Evolutionary conservation across 2,113 vertebrate species (phyloP).

Genomic region (Nyctibius bracteatus): DNA sequence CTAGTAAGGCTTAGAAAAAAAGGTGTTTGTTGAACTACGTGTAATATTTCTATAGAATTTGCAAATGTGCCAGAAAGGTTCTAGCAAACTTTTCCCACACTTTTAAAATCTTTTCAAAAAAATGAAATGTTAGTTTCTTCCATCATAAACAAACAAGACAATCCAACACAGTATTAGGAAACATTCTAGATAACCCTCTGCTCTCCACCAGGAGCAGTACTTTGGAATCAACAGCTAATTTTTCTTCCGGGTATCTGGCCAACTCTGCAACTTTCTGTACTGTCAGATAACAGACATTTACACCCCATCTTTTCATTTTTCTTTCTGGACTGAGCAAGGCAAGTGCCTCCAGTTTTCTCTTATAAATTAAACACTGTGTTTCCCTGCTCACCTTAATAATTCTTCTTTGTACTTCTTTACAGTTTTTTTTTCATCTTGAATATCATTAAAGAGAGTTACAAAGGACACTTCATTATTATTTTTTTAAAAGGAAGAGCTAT

Average conservation of each 20-base stretch:
- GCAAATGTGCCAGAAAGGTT: neutral
- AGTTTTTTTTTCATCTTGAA: neutral
- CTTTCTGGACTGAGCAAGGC: neutral
- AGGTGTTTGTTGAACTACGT: neutral
- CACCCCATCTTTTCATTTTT: neutral
- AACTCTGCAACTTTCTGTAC: neutral
- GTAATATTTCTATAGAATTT: neutral
- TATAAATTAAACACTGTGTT: neutral
- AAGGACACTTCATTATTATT: neutral
- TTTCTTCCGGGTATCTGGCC: neutral
- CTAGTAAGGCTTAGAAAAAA: neutral
- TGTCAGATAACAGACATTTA: neutral
- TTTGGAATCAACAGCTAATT: neutral
- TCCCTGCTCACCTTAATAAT: neutral
- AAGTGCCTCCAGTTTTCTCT: neutral
- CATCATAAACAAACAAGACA: neutral
- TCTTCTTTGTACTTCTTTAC: neutral
- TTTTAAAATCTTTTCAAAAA: neutral
- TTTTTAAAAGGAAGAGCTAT: neutral
- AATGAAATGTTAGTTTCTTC: neutral
- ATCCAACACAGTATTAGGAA: neutral
- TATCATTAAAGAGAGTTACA: neutral
- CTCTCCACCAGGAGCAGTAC: neutral
- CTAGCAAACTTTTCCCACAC: neutral
- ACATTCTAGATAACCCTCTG: neutral